Evolutionary conservation across 2,113 vertebrate species (phyloP), one percentile per base, ranked within the genome.

Genomic region (Vanacampus margaritifer): DNA sequence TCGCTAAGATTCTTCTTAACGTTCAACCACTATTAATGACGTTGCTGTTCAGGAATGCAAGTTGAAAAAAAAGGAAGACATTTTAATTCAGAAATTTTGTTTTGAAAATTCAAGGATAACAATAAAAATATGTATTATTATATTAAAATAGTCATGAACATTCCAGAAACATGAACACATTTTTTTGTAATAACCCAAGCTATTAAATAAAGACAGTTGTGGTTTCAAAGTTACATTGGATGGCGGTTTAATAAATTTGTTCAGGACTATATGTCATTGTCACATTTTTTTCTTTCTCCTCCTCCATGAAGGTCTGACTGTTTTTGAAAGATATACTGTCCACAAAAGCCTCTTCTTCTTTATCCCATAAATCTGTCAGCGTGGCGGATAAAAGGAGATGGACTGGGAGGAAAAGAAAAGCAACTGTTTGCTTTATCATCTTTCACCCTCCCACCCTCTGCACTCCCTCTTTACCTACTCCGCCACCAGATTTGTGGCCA

Each of bases 261-360:
- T 57, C 23, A 4, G 54, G 48, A 62, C 54, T 65, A 54, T 84
- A 79, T 89, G 85, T 88, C 84, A 86, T 68, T 86, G 82, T 85
- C 86, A 84, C 84, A 54, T 70, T 86, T 84, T 63, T 73, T 67
- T 36, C 16, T 5, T 65, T 24, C 46, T 71, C 48, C 69, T 69
- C 71, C 72, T 74, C 72, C 51, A 72, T 73, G 65, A 81, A 70
- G 57, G 60, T 66, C 62, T 48, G 65, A 77, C 78, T 85, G 79
- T 74, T 89, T 88, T 82, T 88, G 85, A 86, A 86, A 87, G 85
- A 87, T 86, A 85, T 82, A 87, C 81, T 74, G 80, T 81, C 83
- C 70, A 83, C 81, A 81, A 87, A 87, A 80, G 72, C 78, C 76
- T 75, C 66, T 75, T 83, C 84, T 83, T 86, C 72, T 84, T 82